Evolutionary conservation across 2,888 invertebrate species (phyloP), one percentile per base, ranked within the genome.

Genomic region (Anodontia alba): DNA sequence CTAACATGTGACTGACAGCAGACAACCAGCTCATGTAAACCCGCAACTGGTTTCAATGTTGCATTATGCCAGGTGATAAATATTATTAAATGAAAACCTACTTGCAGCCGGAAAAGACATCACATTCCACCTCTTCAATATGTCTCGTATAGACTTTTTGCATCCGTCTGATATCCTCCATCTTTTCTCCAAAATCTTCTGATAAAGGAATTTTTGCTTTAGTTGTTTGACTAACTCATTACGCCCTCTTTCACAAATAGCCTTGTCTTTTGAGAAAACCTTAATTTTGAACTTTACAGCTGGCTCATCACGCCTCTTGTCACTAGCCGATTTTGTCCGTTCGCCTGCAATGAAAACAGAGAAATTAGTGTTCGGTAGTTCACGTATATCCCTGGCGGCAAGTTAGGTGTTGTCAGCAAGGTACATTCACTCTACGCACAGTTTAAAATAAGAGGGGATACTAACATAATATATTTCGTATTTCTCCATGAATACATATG

Each of bases 181-280:
- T 12, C 57, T 67, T n/a, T 78, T 79, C 7, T 73, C 57, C 20
- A 84, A 15, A 1, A 31, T 54, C n/a, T 82, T 76, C 49, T 81
- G 75, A 46, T 74, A 73, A 36, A 88, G 72, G 43, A 84, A 86
- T 12, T 81, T 73, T 15, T 74, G 70, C 46, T 79, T 73, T 12
- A 88, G 71, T 20, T 78, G 76, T 73, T 78, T 79, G 1, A 69
- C 75, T 2, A 88, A 71, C 3, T 71, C 43, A 33, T 81, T 78
- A n/a, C 76, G 49, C 20, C 83, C 73, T 10, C 66, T 51, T 66
- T 73, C 54, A 33, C 83, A 83, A 1, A n/a, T 10, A 0, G 79
- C 68, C 54, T 77, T 79, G 36, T 57, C 26, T 17, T 62, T 51
- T 7, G 81, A 76, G 31, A 69, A 77, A 0, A 87, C 72, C 8